Evolutionary conservation across 2,888 invertebrate genomes (phyloP).

Genomic region (Apotomis betuletana): DNA sequence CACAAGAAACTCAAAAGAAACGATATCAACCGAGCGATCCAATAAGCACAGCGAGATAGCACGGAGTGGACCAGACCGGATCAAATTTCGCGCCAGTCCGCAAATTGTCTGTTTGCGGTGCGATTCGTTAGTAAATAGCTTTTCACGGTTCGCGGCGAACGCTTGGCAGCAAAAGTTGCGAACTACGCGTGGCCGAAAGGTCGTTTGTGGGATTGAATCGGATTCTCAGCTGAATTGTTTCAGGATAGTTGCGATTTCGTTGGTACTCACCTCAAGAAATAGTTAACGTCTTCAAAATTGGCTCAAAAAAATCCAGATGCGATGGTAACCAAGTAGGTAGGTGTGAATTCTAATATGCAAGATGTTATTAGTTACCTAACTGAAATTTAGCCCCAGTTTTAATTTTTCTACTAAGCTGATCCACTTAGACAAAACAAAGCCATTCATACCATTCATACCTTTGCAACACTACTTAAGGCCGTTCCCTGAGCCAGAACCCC

Average conservation of each 20-base stretch:
- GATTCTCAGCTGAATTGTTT: constrained; percentile 41
- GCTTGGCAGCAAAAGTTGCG: constrained; percentile 39
- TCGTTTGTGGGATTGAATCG: constrained; percentile 41
- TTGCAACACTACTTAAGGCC: too few species aligned
- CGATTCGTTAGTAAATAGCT: constrained; percentile 51
- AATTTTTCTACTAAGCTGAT: too few species aligned
- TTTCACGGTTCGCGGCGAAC: constrained; percentile 42
- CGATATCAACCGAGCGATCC: constrained; percentile 4
- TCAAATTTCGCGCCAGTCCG: constrained; percentile 34
- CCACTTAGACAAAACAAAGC: too few species aligned
- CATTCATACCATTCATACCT: too few species aligned
- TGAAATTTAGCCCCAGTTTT: too few species aligned
- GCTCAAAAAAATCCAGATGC: constrained; percentile 1
- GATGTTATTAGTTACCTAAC: too few species aligned
- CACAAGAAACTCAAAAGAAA: constrained; percentile 5
- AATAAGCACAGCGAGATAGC: constrained; percentile 20
- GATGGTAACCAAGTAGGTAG: too few species aligned
- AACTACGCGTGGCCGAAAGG: constrained; percentile 36
- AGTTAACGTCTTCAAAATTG: constrained; percentile 13
- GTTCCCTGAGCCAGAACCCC: too few species aligned
- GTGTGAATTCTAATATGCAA: too few species aligned
- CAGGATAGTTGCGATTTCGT: constrained; percentile 39
- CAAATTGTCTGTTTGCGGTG: constrained; percentile 35
- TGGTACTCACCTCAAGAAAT: constrained; percentile 26
- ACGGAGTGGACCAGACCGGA: constrained; percentile 18